Conservation (phyloP, 2,888 invertebrate species). For the Drosophila putrida region DNA sequence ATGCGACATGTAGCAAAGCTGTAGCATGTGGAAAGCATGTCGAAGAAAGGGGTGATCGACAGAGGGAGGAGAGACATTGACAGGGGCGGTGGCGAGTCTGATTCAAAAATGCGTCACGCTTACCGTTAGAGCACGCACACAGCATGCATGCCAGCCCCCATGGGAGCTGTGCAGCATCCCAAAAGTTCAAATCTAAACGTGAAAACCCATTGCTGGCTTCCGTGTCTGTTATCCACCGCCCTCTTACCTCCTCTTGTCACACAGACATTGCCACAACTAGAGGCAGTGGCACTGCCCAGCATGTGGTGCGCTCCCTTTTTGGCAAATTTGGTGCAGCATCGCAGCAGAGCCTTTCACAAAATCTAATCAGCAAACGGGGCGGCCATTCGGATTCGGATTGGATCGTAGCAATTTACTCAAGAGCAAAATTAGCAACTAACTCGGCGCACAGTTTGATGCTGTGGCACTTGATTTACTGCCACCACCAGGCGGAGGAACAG, state of each 20-base stretch:
- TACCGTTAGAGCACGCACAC: constrained; percentile 72
- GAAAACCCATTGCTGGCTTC: constrained; percentile 32
- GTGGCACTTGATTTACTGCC: constrained; percentile 66
- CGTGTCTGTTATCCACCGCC: constrained; percentile 10
- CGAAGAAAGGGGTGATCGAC: constrained; percentile 7
- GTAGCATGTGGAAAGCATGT: constrained; percentile 13
- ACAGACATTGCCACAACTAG: background rate
- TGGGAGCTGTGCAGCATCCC: constrained; percentile 53
- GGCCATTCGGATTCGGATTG: constrained; percentile 56
- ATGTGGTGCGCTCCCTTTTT: constrained; percentile 81
- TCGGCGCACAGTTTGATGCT: constrained; percentile 68
- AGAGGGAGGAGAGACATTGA: background rate
- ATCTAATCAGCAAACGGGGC: constrained; percentile 73
- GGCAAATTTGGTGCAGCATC: constrained; percentile 76
- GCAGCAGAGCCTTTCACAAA: constrained; percentile 70
- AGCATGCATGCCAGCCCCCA: constrained; percentile 50
- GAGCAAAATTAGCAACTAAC: constrained; percentile 76
- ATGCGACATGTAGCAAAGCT: constrained; percentile 68
- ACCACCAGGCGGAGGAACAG: constrained; percentile 13
- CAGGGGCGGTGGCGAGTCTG: constrained; percentile 31
- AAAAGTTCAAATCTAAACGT: constrained; percentile 56
- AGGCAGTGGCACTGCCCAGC: constrained; percentile 56
- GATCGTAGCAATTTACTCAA: constrained; percentile 78
- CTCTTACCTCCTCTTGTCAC: background rate
- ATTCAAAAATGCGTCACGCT: constrained; percentile 74